Base-by-base conservation (phyloP, 1,140 invertebrate species). In the Nasonia vitripennis region DNA sequence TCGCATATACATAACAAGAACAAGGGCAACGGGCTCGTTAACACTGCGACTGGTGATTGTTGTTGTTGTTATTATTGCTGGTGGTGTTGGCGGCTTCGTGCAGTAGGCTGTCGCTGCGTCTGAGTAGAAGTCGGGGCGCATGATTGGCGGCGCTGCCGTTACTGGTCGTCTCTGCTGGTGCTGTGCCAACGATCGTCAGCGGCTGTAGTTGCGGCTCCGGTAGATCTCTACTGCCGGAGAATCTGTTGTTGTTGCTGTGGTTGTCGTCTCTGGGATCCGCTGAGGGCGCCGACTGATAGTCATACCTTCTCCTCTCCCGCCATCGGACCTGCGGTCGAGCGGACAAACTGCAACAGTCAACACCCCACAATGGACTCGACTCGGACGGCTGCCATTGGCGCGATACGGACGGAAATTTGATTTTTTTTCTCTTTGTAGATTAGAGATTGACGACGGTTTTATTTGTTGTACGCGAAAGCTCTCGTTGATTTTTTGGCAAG, bases 271-370 rank as follows among this genome's bases (percentile, higher is more conserved):
- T 78, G 79, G 87, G 87, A 67, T 89, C 87, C 83, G 81, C 85
- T 41, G 74, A 74, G 88, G 88, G 90, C 87, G 93, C 92, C 89
- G 89, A 89, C 91, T 93, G 93, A 91, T 91, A 95, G 94, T 94
- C 94, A 94, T 92, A 95, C 94, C 91, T 94, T 94, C 90, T 95
- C 94, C 91, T 95, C 94, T 89, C 93, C 93, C 83, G 92, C 93
- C 89, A 93, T 91, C 91, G 94, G 91, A 91, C 93, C 94, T 91
- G 93, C 92, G 88, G 92, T 92, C 88, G 92, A 94, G 87, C 94
- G 93, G 89, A 95, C 93, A 92, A 94, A 95, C 94, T 95, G 94
- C 91, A 93, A 93, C 92, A 93, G 91, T 92, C 91, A 92, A 92
- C 87, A 91, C 89, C 81, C 90, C 89, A 92, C 87, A 90, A 91